Percentiles rank a stretch among this genome's conserved stretches.
These are phyloP conservation scores for Actinia tenebrosa DNA, from an alignment of 64 coral and sea anemone species.

Conservation along the genomic window DNA sequence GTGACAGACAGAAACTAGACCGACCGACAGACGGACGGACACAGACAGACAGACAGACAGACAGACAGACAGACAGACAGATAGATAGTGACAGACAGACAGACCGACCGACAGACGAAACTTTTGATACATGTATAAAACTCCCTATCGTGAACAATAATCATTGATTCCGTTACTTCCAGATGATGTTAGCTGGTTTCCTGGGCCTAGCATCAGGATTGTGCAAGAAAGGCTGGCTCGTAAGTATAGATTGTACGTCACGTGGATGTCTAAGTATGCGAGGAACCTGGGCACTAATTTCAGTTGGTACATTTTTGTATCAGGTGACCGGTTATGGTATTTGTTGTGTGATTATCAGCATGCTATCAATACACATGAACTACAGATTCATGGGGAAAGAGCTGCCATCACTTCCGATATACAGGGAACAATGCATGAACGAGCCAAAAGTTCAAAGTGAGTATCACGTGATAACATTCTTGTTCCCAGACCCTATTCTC, in stretches of 20 bases:
- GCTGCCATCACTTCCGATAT: not conserved
- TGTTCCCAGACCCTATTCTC: not conserved
- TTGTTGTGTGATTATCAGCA: not conserved
- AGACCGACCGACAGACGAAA: too few species aligned
- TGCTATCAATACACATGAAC: slow-evolving; percentile 29
- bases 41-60: too few species aligned
- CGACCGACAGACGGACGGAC: too few species aligned
- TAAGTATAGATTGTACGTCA: not conserved
- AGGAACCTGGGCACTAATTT: not conserved
- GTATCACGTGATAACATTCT: not conserved
- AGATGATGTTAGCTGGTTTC: slow-evolving; percentile 42
- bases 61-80: too few species aligned
- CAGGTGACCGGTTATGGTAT: not conserved
- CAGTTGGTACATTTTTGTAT: not conserved
- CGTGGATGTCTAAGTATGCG: too few species aligned
- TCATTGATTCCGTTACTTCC: not conserved
- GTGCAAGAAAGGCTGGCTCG: slow-evolving; percentile 33
- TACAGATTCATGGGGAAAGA: slow-evolving; percentile 22
- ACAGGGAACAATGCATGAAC: not conserved
- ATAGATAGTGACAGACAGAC: too few species aligned
- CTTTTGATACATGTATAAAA: too few species aligned
- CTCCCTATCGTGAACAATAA: not conserved
- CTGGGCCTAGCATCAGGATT: slow-evolving; percentile 15
- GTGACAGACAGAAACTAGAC: too few species aligned
- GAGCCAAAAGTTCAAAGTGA: not conserved